Conservation (phyloP, 2,888 invertebrate genomes). For the Eulithis testata region DNA sequence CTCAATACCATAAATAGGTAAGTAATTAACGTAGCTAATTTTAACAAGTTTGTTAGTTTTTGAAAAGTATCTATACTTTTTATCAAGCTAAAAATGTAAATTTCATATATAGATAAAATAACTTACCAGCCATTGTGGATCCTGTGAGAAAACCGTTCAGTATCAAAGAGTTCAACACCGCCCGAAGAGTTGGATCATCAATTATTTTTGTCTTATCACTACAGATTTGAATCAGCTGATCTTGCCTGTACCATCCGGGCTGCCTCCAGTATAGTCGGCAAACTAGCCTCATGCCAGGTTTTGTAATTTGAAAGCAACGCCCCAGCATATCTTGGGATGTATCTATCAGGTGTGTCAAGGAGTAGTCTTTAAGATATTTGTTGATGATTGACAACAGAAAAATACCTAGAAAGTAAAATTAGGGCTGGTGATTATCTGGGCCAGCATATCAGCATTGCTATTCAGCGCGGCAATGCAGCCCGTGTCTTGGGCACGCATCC, state of each 20-base stretch:
- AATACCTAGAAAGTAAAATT: conserved; percentile 45
- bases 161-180: conserved; percentile 55
- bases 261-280: conserved; percentile 73
- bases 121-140: conserved; percentile 42
- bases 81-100: neutral
- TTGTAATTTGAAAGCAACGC: conserved; percentile 49
- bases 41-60: too few species aligned
- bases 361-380: conserved; percentile 56
- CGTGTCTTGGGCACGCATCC: too few species aligned
- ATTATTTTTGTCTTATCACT: conserved; percentile 36
- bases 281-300: conserved; percentile 62
- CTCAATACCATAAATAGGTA: too few species aligned
- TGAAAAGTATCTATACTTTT: too few species aligned
- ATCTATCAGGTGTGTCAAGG: conserved; percentile 52
- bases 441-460: too few species aligned
- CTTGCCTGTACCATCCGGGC: conserved; percentile 62
- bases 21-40: too few species aligned
- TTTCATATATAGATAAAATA: conserved; percentile 6
- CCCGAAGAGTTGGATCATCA: conserved; percentile 39
- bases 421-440: too few species aligned
- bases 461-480: too few species aligned
- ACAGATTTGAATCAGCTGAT: conserved; percentile 52
- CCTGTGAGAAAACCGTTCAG: conserved; percentile 52
- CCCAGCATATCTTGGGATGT: conserved; percentile 51
- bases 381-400: conserved; percentile 63